Conservation (phyloP, 1,140 invertebrate genomes). For the Trachelipus rathkii region DNA sequence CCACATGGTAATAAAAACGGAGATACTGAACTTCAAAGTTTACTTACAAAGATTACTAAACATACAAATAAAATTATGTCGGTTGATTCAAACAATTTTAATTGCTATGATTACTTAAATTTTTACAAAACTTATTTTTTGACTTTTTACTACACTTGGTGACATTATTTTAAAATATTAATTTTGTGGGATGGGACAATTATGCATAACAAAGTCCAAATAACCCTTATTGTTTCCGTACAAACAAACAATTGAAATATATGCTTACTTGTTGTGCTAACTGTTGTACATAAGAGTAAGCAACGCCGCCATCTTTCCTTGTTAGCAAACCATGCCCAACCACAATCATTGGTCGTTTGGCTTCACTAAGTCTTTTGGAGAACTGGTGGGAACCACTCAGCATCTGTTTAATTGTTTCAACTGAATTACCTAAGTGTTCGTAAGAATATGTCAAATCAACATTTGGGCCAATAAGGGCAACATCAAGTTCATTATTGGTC, state of each 20-base stretch:
- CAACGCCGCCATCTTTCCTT: constrained; percentile 69
- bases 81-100: too few relatives aligned
- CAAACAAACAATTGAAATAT: constrained; percentile 8
- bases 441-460: constrained; percentile 93
- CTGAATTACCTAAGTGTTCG: constrained; percentile 76
- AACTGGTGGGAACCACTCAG: constrained; percentile 71
- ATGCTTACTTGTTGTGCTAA: constrained; percentile 55
- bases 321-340: constrained; percentile 80
- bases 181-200: too few relatives aligned
- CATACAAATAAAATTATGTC: too few relatives aligned
- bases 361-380: constrained; percentile 64
- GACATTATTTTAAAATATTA: too few relatives aligned
- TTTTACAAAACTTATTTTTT: too few relatives aligned
- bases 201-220: too few relatives aligned
- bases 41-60: too few relatives aligned
- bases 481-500: constrained; percentile 75
- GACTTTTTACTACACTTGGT: too few relatives aligned
- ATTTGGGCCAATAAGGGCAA: constrained; percentile 77
- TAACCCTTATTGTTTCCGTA: neutral
- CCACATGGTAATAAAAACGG: too few relatives aligned
- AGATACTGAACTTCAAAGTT: too few relatives aligned
- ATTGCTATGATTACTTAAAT: too few relatives aligned
- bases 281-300: constrained; percentile 70
- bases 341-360: constrained; percentile 87
- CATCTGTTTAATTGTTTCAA: constrained; percentile 68